phyloP scores from a whole-genome alignment of 2,888 invertebrate genomes.

The Amphipoea oculea region DNA sequence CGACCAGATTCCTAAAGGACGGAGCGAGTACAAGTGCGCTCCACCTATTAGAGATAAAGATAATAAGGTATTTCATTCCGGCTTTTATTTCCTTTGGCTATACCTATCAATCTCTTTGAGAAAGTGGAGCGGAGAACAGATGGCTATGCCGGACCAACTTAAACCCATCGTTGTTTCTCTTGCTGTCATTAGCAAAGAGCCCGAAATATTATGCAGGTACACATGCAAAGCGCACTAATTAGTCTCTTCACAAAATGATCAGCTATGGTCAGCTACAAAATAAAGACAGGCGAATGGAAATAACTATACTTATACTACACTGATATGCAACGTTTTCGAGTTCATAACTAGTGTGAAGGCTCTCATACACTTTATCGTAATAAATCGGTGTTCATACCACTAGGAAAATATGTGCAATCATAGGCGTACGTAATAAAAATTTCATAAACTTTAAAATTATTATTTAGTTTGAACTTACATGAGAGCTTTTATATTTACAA shows the following conservation, averaged over 20 bases:
- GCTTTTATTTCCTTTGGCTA: neutral
- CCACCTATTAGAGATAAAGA: constrained; percentile 92
- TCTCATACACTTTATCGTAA: neutral
- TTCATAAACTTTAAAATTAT: neutral
- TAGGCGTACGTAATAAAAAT: neutral
- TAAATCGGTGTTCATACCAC: neutral
- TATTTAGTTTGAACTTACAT: no score
- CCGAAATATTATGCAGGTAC: neutral
- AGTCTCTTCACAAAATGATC: no score
- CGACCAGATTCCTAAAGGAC: constrained; percentile 91
- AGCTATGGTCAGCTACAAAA: no score
- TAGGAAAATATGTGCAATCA: no score
- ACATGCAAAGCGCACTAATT: neutral
- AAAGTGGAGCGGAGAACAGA: neutral
- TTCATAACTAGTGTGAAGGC: neutral
- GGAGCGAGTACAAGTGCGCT: constrained; percentile 93
- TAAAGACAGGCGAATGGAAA: no score
- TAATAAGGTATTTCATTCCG: constrained; percentile 87
- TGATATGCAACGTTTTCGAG: constrained; percentile 1
- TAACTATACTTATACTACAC: no score
- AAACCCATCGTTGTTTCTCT: neutral
- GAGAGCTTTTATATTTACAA: no score
- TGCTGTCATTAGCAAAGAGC: neutral
- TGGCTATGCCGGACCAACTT: neutral
- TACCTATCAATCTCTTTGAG: neutral